These are phyloP conservation scores for Xenopus laevis DNA, from an alignment of 2,113 vertebrate genomes.

Conservation along the genomic window DNA sequence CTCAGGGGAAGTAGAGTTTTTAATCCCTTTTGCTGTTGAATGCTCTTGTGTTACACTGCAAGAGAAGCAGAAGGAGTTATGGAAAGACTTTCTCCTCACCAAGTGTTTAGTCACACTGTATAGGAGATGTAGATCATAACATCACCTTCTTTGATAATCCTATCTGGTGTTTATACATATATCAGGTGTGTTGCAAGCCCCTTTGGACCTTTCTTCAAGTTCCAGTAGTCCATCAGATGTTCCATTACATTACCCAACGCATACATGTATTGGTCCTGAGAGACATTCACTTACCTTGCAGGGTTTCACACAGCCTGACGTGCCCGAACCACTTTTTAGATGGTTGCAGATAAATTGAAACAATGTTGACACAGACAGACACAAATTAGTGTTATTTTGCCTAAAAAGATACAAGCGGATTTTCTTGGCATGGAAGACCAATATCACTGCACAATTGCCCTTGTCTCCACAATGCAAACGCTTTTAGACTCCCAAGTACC, in stretches of 20 bases:
- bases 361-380: background rate
- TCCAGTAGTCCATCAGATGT: background rate
- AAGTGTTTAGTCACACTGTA: slow-evolving; percentile 30
- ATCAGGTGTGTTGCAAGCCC: slow-evolving; percentile 13
- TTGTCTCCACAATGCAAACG: background rate
- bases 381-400: background rate
- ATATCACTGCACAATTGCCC: background rate
- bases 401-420: too few species aligned
- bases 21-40: slow-evolving; percentile 21
- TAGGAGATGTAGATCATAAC: background rate
- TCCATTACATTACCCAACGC: background rate
- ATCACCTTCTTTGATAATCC: slow-evolving; percentile 15
- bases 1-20: slow-evolving; percentile 14
- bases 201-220: background rate
- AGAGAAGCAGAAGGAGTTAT: slow-evolving; percentile 2
- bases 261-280: background rate
- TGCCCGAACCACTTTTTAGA: background rate
- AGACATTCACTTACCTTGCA: background rate
- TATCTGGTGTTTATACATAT: slow-evolving; percentile 4
- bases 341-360: background rate
- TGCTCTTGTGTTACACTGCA: background rate
- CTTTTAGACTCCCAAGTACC: background rate
- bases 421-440: background rate
- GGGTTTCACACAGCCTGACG: background rate
- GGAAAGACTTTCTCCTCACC: slow-evolving; percentile 12